Conservation (phyloP, 2,797 vertebrate species). For the Parotocinclus haroldoi region DNA sequence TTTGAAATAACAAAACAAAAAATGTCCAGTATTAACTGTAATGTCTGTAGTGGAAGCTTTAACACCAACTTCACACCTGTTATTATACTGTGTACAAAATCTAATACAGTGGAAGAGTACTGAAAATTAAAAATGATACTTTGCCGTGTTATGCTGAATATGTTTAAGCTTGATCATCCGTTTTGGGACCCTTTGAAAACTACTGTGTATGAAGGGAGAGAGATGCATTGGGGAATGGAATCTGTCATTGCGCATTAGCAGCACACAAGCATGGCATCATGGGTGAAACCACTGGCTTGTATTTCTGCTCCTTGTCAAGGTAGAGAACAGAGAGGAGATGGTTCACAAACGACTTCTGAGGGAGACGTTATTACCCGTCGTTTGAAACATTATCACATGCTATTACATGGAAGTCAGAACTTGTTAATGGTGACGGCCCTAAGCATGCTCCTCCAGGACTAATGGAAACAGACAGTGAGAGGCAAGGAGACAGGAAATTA, state of each 20-base stretch:
- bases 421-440: conserved; percentile 64
- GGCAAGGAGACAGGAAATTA: conserved; percentile 35
- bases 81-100: neutral
- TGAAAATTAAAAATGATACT: neutral
- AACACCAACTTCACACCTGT: neutral
- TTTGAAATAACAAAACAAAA: conserved; percentile 32
- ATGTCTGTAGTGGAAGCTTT: neutral
- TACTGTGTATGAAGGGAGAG: conserved; percentile 23
- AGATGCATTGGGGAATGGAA: conserved; percentile 32
- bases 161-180: neutral
- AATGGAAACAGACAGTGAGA: conserved; percentile 28
- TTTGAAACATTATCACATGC: conserved; percentile 67
- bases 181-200: conserved; percentile 12
- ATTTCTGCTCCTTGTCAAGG: conserved; percentile 55
- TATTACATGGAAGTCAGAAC: conserved; percentile 68
- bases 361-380: conserved; percentile 60
- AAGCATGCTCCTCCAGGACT: conserved; percentile 2
- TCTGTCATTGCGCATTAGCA: conserved; percentile 58
- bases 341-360: conserved; percentile 60
- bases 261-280: conserved; percentile 40
- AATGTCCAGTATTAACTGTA: neutral
- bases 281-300: conserved; percentile 32
- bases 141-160: neutral
- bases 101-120: neutral
- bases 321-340: conserved; percentile 37